These are phyloP conservation scores for Bolinopsis microptera DNA, from an alignment of 37 sponge, comb jelly and placozoan genomes.

Conservation along the genomic window DNA sequence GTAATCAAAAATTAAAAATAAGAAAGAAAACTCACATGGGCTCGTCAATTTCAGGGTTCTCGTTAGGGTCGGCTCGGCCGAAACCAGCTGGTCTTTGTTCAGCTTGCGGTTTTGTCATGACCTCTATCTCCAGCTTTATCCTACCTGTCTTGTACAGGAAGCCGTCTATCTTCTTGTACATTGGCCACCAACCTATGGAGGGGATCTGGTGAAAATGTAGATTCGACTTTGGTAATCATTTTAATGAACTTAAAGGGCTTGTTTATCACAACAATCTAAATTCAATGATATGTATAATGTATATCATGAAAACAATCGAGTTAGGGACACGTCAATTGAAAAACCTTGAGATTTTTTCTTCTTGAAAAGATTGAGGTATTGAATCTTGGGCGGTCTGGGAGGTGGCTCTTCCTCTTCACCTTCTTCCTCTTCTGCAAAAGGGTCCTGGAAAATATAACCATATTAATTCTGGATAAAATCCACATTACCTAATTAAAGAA, in stretches of 20 bases:
- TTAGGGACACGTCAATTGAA: no score
- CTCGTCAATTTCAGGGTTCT: slow-evolving; percentile 4
- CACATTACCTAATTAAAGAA: no score
- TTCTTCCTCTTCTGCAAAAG: neutral
- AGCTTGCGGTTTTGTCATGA: slow-evolving; percentile 31
- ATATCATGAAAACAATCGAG: no score
- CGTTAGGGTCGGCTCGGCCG: neutral
- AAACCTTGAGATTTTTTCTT: slow-evolving; percentile 26
- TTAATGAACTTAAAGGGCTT: no score
- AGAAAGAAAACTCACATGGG: slow-evolving; percentile 32
- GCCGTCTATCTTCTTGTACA: slow-evolving; percentile 30
- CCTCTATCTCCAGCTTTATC: slow-evolving; percentile 1
- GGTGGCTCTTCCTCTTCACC: neutral
- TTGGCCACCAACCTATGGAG: slow-evolving; percentile 26
- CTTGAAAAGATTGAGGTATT: slow-evolving; percentile 8
- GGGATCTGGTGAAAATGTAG: no score
- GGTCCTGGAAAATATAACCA: neutral
- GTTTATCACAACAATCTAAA: no score
- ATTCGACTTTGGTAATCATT: no score
- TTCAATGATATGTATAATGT: no score
- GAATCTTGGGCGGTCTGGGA: neutral
- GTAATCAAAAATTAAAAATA: no score
- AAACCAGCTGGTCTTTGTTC: neutral
- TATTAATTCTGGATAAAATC: neutral
- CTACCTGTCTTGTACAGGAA: slow-evolving; percentile 16